phyloP scores from a whole-genome alignment of 1,140 invertebrate species.

The Globodera ellingtonae region DNA sequence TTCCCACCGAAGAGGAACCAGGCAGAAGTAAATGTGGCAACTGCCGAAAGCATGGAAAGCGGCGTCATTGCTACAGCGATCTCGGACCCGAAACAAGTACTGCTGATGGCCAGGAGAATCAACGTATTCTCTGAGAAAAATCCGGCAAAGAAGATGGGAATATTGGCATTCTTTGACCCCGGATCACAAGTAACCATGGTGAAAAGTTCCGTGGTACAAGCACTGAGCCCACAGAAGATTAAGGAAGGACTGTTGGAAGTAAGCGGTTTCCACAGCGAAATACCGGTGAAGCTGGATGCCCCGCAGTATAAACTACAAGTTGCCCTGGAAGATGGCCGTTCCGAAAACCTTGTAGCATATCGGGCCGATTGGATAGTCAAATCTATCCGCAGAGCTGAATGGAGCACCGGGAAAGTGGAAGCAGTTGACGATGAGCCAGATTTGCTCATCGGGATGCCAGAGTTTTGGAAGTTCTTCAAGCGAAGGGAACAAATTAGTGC shows the following conservation, averaged over 20 bases:
- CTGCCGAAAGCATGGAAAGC: not conserved
- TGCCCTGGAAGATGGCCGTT: not conserved
- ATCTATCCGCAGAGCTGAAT: constrained; percentile 1
- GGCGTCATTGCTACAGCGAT: not conserved
- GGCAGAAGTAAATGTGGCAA: too few relatives aligned
- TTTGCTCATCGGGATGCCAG: constrained; percentile 4
- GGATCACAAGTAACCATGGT: not conserved
- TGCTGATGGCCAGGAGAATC: not conserved
- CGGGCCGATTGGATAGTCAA: not conserved
- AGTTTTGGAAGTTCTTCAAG: constrained; percentile 6
- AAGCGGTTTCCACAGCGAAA: not conserved
- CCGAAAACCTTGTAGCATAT: constrained; percentile 9
- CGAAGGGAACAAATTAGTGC: not conserved
- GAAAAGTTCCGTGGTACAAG: not conserved
- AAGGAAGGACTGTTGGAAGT: not conserved
- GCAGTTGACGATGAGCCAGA: not conserved
- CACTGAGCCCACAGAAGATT: not conserved
- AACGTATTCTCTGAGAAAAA: not conserved
- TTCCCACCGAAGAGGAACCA: not conserved
- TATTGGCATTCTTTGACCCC: constrained; percentile 5
- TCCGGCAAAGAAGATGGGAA: not conserved
- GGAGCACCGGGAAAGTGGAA: not conserved
- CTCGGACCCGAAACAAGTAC: constrained; percentile 1
- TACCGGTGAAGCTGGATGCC: not conserved
- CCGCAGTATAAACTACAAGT: not conserved